Conservation (phyloP, 2,797 vertebrate genomes). For the Fundulus diaphanus region DNA sequence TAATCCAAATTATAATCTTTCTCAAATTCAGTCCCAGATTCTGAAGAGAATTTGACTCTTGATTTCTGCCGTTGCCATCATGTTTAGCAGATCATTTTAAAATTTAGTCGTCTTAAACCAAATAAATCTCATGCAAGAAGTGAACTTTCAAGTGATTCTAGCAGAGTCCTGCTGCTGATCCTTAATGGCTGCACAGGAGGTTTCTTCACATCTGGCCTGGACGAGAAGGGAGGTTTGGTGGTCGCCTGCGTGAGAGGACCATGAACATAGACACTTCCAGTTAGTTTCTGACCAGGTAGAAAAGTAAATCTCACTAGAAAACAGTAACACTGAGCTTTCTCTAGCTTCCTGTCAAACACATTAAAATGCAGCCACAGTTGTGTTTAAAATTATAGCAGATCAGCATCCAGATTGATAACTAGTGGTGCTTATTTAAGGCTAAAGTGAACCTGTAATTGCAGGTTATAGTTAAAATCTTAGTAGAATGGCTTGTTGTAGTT, state of each 20-base stretch:
- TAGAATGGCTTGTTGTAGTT: too few relatives aligned
- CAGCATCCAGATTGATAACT: neutral
- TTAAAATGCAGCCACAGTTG: neutral
- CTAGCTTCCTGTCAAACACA: neutral
- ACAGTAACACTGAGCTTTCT: conserved; percentile 22
- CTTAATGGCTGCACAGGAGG: neutral
- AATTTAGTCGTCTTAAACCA: too few relatives aligned
- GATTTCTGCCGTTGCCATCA: neutral
- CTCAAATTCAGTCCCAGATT: neutral
- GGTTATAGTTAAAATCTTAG: too few relatives aligned
- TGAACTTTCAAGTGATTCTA: neutral
- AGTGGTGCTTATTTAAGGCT: neutral
- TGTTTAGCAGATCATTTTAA: too few relatives aligned
- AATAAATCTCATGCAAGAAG: neutral
- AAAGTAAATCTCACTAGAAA: neutral
- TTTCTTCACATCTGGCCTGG: conserved; percentile 62
- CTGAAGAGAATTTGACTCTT: neutral
- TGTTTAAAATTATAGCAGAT: neutral
- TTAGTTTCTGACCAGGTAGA: conserved; percentile 10
- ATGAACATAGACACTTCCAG: conserved; percentile 6
- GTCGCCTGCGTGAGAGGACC: conserved; percentile 56
- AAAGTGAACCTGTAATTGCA: neutral
- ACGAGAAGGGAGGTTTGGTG: conserved; percentile 63
- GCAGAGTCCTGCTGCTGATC: conserved; percentile 2
- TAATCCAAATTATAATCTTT: neutral